Conservation (phyloP, 2,797 vertebrate species). For the Malurus splendens region DNA sequence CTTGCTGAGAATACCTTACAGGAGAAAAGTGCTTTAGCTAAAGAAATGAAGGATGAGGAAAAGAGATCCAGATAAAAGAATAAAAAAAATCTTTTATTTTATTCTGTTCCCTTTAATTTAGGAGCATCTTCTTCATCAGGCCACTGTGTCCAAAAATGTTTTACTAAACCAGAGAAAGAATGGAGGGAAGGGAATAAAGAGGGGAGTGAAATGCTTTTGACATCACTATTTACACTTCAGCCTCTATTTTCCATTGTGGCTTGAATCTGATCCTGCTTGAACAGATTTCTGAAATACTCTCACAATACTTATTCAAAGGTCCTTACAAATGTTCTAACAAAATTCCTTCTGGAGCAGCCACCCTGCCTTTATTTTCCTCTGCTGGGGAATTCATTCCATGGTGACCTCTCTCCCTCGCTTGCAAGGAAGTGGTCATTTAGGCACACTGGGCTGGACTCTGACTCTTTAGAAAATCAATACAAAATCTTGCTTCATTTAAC, state of each 20-base stretch:
- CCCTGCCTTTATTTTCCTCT: slow-evolving; percentile 16
- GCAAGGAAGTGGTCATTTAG: slow-evolving; percentile 17
- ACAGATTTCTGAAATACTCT: slow-evolving; percentile 14
- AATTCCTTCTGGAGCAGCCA: slow-evolving; percentile 8
- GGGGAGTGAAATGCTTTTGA: background rate
- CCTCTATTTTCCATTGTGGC: background rate
- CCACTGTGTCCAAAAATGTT: background rate
- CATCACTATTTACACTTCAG: slow-evolving; percentile 33
- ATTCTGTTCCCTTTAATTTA: background rate
- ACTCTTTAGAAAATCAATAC: background rate
- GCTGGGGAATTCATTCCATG: background rate
- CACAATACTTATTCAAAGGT: slow-evolving; percentile 16
- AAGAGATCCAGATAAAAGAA: background rate
- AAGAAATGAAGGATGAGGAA: background rate
- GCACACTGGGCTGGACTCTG: background rate
- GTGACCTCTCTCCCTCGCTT: slow-evolving; percentile 6
- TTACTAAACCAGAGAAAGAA: background rate
- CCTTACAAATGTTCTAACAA: slow-evolving; percentile 39
- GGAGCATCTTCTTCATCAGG: background rate
- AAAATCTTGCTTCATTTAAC: slow-evolving; percentile 49
- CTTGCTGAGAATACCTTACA: background rate
- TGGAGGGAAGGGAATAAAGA: background rate
- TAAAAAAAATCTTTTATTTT: background rate
- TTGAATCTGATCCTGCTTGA: slow-evolving; percentile 15
- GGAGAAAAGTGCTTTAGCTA: background rate